A percentile compares a stretch with the other conserved stretches of the same genome.
phyloP scores from a whole-genome alignment of 2,113 vertebrate genomes.

The Puma concolor region DNA sequence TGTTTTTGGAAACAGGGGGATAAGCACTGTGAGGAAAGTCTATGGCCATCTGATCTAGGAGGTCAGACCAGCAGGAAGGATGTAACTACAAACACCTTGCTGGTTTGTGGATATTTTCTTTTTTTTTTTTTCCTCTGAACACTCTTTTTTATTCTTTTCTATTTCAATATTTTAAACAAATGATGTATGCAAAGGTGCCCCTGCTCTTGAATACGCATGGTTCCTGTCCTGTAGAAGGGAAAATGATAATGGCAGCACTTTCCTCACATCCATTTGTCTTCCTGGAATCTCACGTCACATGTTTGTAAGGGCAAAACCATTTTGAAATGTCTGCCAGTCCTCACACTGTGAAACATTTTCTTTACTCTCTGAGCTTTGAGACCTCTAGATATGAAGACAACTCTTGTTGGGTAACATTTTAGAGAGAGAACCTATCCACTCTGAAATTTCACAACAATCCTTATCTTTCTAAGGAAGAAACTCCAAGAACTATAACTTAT shows the following conservation, averaged over 20 bases:
- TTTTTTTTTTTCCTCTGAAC: background rate
- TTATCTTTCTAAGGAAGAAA: conserved; percentile 4
- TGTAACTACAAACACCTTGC: background rate
- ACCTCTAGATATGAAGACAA: background rate
- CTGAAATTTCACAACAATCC: background rate
- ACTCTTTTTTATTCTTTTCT: background rate
- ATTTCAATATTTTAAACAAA: background rate
- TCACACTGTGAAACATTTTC: background rate
- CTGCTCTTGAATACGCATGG: background rate
- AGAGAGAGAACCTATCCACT: background rate
- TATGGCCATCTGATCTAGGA: background rate
- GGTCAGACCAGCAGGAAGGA: background rate
- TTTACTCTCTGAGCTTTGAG: background rate
- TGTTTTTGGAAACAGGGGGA: background rate
- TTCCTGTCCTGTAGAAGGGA: background rate
- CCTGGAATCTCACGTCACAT: background rate
- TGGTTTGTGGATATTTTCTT: background rate
- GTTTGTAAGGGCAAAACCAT: background rate
- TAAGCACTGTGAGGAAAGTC: background rate
- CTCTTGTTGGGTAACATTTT: background rate
- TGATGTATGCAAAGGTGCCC: background rate
- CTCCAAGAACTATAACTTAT: background rate
- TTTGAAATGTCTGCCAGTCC: background rate
- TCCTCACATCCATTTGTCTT: background rate
- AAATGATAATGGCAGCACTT: background rate